Evolutionary conservation across 1,140 invertebrate genomes (phyloP), one percentile per base, ranked within the genome.

Genomic region (Pseudomyrmex sp.): DNA sequence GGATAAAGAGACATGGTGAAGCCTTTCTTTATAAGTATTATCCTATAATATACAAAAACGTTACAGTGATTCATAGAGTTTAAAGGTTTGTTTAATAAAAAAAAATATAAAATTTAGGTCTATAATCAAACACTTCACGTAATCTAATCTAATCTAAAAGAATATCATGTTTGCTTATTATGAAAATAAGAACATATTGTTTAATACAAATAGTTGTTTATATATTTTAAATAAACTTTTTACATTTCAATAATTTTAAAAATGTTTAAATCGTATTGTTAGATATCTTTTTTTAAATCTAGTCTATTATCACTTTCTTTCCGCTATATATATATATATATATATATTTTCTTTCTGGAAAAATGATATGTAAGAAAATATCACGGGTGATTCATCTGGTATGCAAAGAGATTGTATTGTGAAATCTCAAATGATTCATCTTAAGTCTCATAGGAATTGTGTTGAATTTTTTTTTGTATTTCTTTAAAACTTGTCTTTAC

Each of bases 1-100:
- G 98, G 98, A 95, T 99, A 99, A 2, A 99, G 94, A 87, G 97
- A 96, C 97, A 97, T 97, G 88, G 94, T 95, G 89, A 61, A 10
- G 20, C 2, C 54, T 35, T 35, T n/a, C 23, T 70, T 18, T 70
- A 44, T 58, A 26, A 26, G 7, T 48, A 72, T 10, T 18, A 0
- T 18, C 1, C 52, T 80, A n/a, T 18, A 72, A 72, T 72, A 48
- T 59, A 15, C 7, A 59, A 10, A 46, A 23, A 26, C n/a, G n/a
- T 59, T 20, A 35, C 18, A 26, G 7, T 10, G 4, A n/a, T 18
- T 73, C 44, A 56, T 44, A 2, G 3, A 4, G 9, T 18, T 10
- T 23, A 12, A 54, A 15, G 46, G 20, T 12, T 26, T 26, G 26
- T 26, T 2, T 18, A 18, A 26, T 26, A 26, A 26, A 26, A 26